These are phyloP conservation scores for Diadumene lineata DNA, from an alignment of 92 coral and sea anemone genomes.

Conservation along the genomic window DNA sequence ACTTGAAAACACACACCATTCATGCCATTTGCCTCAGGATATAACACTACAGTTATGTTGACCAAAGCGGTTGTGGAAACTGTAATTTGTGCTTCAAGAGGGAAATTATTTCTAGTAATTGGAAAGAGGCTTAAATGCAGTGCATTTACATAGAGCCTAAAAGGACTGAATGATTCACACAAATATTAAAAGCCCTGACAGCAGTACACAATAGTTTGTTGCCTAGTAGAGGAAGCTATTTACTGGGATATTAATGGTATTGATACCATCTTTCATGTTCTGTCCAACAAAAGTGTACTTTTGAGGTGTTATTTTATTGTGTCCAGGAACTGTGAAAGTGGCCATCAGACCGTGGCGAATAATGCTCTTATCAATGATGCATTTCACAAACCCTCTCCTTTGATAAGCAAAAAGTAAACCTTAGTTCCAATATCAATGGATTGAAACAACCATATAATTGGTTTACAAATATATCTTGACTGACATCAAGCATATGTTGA, in stretches of 20 bases:
- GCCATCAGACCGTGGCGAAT: slow-evolving; percentile 10
- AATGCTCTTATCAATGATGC: slow-evolving; percentile 14
- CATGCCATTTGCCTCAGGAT: slow-evolving; percentile 10
- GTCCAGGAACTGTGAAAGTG: slow-evolving; percentile 11
- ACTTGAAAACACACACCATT: neutral
- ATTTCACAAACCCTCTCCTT: slow-evolving; percentile 6
- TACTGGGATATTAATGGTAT: neutral
- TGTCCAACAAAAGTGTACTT: neutral
- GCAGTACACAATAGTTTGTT: neutral
- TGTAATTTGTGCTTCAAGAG: neutral
- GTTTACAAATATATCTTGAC: neutral
- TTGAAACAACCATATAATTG: neutral
- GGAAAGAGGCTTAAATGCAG: neutral
- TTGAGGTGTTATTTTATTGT: slow-evolving; percentile 4
- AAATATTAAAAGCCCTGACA: neutral
- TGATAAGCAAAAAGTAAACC: neutral
- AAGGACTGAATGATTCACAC: neutral
- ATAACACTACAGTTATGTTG: neutral
- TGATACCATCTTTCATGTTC: neutral
- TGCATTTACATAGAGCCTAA: neutral
- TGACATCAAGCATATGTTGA: neutral
- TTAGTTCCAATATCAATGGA: neutral
- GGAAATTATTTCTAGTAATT: slow-evolving; percentile 1
- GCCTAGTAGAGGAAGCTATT: neutral
- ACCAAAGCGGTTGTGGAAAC: slow-evolving; percentile 24